phyloP scores from a whole-genome alignment of 92 coral and sea anemone genomes.

The Epizoanthus scotinus region DNA sequence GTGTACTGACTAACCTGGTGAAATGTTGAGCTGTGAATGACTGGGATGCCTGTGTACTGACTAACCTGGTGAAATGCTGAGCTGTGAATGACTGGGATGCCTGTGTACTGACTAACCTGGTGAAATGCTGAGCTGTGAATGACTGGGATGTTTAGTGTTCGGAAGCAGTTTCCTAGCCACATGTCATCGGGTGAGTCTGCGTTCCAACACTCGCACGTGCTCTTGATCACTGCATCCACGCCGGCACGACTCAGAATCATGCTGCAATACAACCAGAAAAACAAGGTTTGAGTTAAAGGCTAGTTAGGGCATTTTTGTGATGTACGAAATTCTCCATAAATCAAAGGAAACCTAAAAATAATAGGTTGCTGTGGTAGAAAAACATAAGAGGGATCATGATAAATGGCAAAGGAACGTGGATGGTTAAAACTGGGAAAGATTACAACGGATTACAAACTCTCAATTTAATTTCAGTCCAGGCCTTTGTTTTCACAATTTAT shows the following conservation, averaged over 20 bases:
- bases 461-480: no score
- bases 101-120: slow-evolving; percentile 61
- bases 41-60: slow-evolving; percentile 48
- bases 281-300: no score
- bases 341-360: no score
- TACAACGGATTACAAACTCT: no score
- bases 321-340: no score
- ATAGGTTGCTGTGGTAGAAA: no score
- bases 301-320: no score
- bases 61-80: background rate
- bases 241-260: slow-evolving; percentile 92
- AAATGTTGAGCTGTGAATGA: slow-evolving; percentile 78
- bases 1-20: no score
- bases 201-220: slow-evolving; percentile 82
- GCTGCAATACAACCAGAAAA: slow-evolving; percentile 41
- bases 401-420: no score
- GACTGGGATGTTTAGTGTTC: slow-evolving; percentile 75
- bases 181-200: slow-evolving; percentile 95
- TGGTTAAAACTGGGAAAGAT: no score
- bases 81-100: background rate
- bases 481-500: no score
- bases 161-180: slow-evolving; percentile 97
- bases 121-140: slow-evolving; percentile 92
- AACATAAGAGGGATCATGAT: no score
- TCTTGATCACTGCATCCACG: slow-evolving; percentile 70